Evolutionary conservation across 2,888 invertebrate species (phyloP), one percentile per base, ranked within the genome.

Genomic region (Leucoptera coffeella): DNA sequence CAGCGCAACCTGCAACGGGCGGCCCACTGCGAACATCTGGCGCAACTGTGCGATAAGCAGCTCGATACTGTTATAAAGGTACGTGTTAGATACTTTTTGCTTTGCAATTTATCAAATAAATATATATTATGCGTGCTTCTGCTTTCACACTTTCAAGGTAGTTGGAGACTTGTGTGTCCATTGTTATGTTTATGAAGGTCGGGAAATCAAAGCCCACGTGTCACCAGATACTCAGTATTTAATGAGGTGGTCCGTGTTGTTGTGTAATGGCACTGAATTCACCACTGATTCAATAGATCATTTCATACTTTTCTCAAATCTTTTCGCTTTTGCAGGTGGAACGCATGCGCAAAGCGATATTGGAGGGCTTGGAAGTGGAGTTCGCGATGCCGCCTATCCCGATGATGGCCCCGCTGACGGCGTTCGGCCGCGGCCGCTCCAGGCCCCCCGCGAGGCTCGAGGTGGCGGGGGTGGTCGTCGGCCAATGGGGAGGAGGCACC

Each of bases 381-480:
- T 88, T 85, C 58, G 85, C 86, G 28, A 76, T 81, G 54, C 79
- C 83, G 20, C 77, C 80, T 12, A 50, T 84, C 38, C 78, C 79
- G 32, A 53, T 76, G 26, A 65, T 74, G 32, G 59, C 75, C 39
- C 42, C 72, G 40, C 53, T 60, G 40, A 43, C 73, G 46, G 45
- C 61, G 39, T n/a, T n/a, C n/a, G 54, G 60, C 40, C 57, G 22
- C 45, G 61, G 41, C 52, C 40, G 17, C 6, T 56, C 78, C 44
- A 53, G 82, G 47, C 55, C 80, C 75, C 73, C 39, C 27, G 87
- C 88, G 4, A 78, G 89, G 32, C 71, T 89, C 19, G 86, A 89
- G 69, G 82, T 91, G 19, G 91, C 88, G 4, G 91, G 91, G 29
- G 87, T 90, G 15, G 89, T 90, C 4, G 91, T 91, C 2, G 89